Percentiles rank a stretch among this genome's conserved stretches.
These are phyloP conservation scores for Ptychadena robeensis DNA, from an alignment of 2,797 vertebrate genomes.

Conservation along the genomic window DNA sequence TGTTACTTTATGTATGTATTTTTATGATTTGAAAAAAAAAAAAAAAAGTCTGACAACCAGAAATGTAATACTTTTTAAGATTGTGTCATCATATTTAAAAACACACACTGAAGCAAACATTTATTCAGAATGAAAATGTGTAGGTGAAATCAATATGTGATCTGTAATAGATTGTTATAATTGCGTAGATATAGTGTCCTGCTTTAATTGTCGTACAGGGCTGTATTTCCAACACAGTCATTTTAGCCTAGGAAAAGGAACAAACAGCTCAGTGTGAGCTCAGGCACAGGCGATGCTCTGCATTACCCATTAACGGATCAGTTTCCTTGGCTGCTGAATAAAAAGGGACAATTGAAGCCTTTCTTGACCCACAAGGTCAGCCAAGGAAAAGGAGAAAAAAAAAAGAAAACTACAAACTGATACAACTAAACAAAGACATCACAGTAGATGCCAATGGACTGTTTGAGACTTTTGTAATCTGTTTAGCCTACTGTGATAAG, in stretches of 20 bases:
- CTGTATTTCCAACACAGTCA: not conserved
- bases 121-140: too few relatives aligned
- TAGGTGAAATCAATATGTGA: too few relatives aligned
- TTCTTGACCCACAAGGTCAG: conserved; percentile 47
- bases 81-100: too few relatives aligned
- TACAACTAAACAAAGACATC: conserved; percentile 18
- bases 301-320: conserved; percentile 54
- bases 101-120: too few relatives aligned
- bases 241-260: conserved; percentile 25
- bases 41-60: too few relatives aligned
- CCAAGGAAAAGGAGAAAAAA: not conserved
- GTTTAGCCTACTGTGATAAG: not conserved
- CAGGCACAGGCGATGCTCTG: conserved; percentile 10
- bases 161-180: too few relatives aligned
- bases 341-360: conserved; percentile 46
- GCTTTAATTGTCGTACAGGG: not conserved
- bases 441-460: not conserved
- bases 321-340: conserved; percentile 40
- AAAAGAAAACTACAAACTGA: conserved; percentile 32
- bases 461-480: conserved; percentile 12
- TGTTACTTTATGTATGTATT: too few relatives aligned
- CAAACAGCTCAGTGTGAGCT: conserved; percentile 38
- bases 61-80: too few relatives aligned
- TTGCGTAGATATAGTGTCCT: not conserved
- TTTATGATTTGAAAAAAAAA: too few relatives aligned